Base-by-base conservation (phyloP, 1,140 invertebrate species). In the Elysia chlorotica region DNA sequence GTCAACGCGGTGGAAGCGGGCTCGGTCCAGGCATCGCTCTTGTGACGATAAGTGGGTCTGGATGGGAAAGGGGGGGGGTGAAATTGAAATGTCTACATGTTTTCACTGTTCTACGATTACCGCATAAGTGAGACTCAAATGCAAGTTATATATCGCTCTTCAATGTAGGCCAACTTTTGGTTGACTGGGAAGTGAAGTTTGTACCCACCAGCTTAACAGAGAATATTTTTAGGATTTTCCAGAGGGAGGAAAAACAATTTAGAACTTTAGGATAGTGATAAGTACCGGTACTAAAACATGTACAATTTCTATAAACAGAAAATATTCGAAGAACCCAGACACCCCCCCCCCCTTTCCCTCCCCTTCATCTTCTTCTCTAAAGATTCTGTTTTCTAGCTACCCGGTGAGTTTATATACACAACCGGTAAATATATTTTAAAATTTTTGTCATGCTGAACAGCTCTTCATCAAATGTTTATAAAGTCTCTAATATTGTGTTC, bases 1-100 rank as follows among this genome's bases (percentile, higher is more conserved):
- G 54, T 84, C 82, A n/a, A 84, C 77, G 0, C 79, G 72, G 10
- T 73, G 65, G 14, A 81, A 76, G 14, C 81, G 69, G 17, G 79
- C 67, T 68, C 82, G 76, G n/a, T 61, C 72, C 14, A 84, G 73
- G 71, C 82, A 84, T 19, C 72, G 71, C 21, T 17, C 23, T 31
- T 69, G 75, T n/a, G 65, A 71, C n/a, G 65, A 67, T 19, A 48
- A 31, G 36, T 65, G 66, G 17, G 1, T 69, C 66, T 75, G 68
- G 31, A 71, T 61, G 30, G 54, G 41, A 59, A 37, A 59, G 33
- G 30, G 0, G 63, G 59, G n/a, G n/a, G n/a, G n/a, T n/a, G n/a
- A n/a, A n/a, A 14, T 36, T 69, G 25, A 23, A 67, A 3, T 35
- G 2, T 25, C 30, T 21, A 63, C 53, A 6, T 59, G 10, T 17